phyloP scores from a whole-genome alignment of 2,888 invertebrate genomes.

The Acanthosepion pharaonis region DNA sequence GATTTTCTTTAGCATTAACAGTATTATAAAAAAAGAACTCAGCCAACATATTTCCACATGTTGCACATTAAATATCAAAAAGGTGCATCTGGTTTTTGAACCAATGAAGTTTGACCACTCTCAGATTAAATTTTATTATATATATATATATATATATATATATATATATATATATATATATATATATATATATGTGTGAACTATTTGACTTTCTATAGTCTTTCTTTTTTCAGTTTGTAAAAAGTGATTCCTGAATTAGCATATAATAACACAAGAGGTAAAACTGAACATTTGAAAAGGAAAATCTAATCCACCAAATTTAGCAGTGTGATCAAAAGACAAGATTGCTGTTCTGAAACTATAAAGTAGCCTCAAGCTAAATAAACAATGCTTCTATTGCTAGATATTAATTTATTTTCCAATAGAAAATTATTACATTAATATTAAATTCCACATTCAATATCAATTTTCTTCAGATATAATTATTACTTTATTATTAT shows the following conservation, averaged over 20 bases:
- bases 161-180: too few species aligned
- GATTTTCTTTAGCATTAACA: too few species aligned
- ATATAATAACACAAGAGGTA: neutral
- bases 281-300: neutral
- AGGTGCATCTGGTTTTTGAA: too few species aligned
- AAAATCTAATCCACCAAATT: neutral
- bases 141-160: too few species aligned
- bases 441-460: constrained; percentile 2
- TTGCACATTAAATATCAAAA: too few species aligned
- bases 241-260: neutral
- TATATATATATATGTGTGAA: too few species aligned
- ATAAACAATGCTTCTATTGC: neutral
- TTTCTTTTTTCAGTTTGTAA: neutral
- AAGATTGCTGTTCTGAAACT: neutral
- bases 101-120: too few species aligned
- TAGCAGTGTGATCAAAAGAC: neutral
- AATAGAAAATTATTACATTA: constrained; percentile 10
- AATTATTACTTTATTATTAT: neutral
- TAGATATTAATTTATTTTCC: constrained; percentile 14
- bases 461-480: neutral
- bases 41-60: too few species aligned
- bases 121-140: too few species aligned
- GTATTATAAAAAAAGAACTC: too few species aligned
- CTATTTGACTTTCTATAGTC: too few species aligned
- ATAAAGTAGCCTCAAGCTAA: neutral